Evolutionary conservation across 2,888 invertebrate genomes (phyloP), one percentile per base, ranked within the genome.

Genomic region (Tetranychus piercei): DNA sequence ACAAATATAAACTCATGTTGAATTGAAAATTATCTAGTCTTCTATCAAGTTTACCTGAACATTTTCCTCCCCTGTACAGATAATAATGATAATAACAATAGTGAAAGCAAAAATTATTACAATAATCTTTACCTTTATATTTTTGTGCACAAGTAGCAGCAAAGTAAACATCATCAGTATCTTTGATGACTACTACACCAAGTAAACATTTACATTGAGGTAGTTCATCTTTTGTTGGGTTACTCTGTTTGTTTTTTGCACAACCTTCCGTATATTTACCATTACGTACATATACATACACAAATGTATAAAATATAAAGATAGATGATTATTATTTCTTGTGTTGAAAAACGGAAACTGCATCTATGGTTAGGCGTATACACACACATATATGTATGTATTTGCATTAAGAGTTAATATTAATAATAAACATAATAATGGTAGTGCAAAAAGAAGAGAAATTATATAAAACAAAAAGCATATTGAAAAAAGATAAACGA

Each of bases 151-250:
- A 34, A 34, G 34, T 34, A 34, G 55, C 9, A 15, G 55, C 9
- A 55, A 55, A 55, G 55, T 55, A 55, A 55, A 55, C 55, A 55
- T 55, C 55, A 55, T 55, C 55, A 55, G 15, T 55, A 55, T 55
- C 55, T 55, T 15, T 55, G 55, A 55, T 55, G 55, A 55, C 15
- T 9, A 55, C 55, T 55, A 55, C 55, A 55, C 55, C 55, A 55
- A 55, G 55, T 55, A 55, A 55, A 55, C 55, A 55, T 55, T 55
- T 55, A 55, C 55, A 55, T 55, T 55, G 55, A 55, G 55, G 55
- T 55, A 15, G 11, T 15, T 55, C 55, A 15, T 55, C 15, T 6
- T 55, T 3, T 55, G 55, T 15, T 55, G 55, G 55, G 55, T 55
- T 55, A 34, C 34, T 55, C 9, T 55, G 55, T 55, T 55, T 55